A percentile compares a stretch with the other conserved stretches of the same genome.
Evolutionary conservation across 2,797 vertebrate genomes (phyloP).

Genomic region (Coccyzus lansbergi): DNA sequence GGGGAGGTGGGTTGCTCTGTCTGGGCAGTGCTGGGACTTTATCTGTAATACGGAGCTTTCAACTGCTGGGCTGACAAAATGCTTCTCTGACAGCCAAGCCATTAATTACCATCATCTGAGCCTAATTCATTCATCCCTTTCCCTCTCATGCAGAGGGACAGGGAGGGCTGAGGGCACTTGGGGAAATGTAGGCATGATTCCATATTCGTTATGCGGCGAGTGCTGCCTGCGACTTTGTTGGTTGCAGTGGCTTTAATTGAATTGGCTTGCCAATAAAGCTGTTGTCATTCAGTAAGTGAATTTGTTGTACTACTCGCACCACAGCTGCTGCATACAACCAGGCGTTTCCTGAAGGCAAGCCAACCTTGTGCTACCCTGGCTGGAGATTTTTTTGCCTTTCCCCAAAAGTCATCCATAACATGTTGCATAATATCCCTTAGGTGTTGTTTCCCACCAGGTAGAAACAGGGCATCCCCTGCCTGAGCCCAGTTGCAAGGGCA

Average conservation of each 20-base stretch:
- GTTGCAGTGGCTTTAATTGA: constrained; percentile 89
- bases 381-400: constrained; percentile 28
- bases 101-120: constrained; percentile 84
- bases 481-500: not conserved
- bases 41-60: constrained; percentile 70
- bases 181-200: constrained; percentile 85
- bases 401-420: not conserved
- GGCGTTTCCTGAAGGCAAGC: constrained; percentile 85
- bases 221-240: constrained; percentile 83
- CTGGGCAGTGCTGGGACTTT: constrained; percentile 60
- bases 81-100: constrained; percentile 82
- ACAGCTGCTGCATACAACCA: constrained; percentile 86
- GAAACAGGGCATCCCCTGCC: rapidly evolving
- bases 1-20: constrained; percentile 14
- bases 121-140: constrained; percentile 85
- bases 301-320: constrained; percentile 85
- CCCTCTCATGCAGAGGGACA: constrained; percentile 82
- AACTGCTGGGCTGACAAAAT: constrained; percentile 71
- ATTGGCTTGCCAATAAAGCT: constrained; percentile 93
- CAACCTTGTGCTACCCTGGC: constrained; percentile 77
- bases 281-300: constrained; percentile 90
- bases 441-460: not conserved
- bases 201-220: constrained; percentile 83
- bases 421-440: not conserved
- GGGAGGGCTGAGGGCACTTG: constrained; percentile 83